phyloP scores from a whole-genome alignment of 2,888 invertebrate species.

The Nowickia ferox region DNA sequence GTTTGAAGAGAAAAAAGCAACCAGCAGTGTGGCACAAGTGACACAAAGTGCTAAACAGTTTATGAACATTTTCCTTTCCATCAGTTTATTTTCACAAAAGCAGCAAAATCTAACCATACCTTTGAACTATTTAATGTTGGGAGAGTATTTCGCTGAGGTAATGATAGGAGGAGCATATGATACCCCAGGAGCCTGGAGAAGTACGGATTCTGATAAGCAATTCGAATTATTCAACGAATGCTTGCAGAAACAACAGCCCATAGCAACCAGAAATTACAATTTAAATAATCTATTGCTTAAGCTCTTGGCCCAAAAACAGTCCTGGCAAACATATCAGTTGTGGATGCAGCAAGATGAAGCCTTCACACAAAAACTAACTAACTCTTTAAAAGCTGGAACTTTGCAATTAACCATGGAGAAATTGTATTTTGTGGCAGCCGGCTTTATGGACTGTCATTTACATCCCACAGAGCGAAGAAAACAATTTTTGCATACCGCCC shows the following conservation, averaged over 20 bases:
- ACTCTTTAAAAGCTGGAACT: constrained; percentile 72
- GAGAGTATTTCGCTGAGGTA: constrained; percentile 78
- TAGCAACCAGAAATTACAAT: constrained; percentile 67
- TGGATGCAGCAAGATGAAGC: constrained; percentile 76
- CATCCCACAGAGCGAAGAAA: constrained; percentile 73
- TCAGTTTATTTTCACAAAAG: constrained; percentile 75
- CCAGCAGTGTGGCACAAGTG: constrained; percentile 7
- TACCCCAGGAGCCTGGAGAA: constrained; percentile 81
- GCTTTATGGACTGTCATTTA: constrained; percentile 77
- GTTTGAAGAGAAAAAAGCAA: background rate
- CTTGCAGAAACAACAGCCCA: constrained; percentile 66
- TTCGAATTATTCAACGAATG: constrained; percentile 77
- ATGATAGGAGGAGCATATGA: constrained; percentile 78
- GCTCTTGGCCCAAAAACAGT: constrained; percentile 77
- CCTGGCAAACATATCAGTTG: constrained; percentile 74
- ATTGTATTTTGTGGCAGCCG: constrained; percentile 78
- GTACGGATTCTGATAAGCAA: constrained; percentile 80
- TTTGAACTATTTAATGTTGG: constrained; percentile 77
- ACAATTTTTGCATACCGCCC: constrained; percentile 76
- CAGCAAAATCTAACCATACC: constrained; percentile 77
- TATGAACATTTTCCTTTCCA: constrained; percentile 75
- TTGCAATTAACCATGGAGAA: constrained; percentile 76
- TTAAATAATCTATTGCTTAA: constrained; percentile 78
- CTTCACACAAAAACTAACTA: constrained; percentile 74
- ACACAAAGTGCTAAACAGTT: constrained; percentile 75